phyloP scores from a whole-genome alignment of 2,113 vertebrate genomes.

The Corythaeola cristata region DNA sequence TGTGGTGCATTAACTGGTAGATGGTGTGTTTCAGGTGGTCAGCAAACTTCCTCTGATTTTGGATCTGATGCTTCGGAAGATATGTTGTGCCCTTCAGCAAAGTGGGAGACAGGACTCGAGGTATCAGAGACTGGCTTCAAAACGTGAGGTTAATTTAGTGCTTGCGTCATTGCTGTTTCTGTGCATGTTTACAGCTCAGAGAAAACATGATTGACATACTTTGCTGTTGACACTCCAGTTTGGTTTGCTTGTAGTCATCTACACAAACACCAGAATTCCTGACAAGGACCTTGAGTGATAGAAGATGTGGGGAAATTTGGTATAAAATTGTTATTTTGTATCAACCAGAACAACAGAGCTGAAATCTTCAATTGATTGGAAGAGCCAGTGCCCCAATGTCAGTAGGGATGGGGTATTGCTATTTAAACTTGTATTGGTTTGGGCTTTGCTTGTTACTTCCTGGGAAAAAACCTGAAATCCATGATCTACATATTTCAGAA shows the following conservation, averaged over 20 bases:
- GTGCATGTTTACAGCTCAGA: neutral
- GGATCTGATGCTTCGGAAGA: neutral
- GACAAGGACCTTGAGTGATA: neutral
- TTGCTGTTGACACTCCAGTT: neutral
- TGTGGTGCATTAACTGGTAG: neutral
- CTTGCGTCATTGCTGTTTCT: neutral
- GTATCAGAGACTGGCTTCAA: neutral
- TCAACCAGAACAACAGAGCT: neutral
- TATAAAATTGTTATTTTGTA: neutral
- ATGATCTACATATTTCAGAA: neutral
- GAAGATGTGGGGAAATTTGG: neutral
- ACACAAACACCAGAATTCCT: neutral
- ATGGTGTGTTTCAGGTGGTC: neutral
- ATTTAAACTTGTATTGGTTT: neutral
- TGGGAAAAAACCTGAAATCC: neutral
- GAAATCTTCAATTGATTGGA: neutral
- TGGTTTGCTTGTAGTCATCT: neutral
- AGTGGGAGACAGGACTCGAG: neutral
- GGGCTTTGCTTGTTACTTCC: neutral
- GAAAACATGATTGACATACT: neutral
- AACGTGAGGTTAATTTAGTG: neutral
- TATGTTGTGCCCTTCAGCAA: neutral
- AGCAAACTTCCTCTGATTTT: neutral
- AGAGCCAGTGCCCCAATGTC: neutral
- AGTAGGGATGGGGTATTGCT: neutral